These are phyloP conservation scores for Lemur catta DNA, from an alignment of 2,797 vertebrate genomes.

Conservation along the genomic window DNA sequence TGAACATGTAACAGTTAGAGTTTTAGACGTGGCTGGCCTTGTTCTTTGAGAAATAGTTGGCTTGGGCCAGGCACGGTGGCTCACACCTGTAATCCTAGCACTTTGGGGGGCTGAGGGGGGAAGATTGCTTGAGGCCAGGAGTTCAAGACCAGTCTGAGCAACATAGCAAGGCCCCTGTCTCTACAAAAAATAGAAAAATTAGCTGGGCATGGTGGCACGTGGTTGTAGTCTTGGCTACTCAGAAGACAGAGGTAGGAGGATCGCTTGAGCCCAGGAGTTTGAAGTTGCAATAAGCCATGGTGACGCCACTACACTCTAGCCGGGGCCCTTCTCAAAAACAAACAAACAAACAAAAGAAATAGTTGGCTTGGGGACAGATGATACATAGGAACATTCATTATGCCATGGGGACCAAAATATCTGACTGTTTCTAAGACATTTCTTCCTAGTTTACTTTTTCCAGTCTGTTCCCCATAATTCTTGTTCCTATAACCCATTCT, in stretches of 20 bases:
- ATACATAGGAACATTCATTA: not conserved
- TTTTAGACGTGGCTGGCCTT: not conserved
- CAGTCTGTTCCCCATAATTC: not conserved
- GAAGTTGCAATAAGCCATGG: not conserved
- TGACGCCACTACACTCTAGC: not conserved
- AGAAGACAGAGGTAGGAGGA: not conserved
- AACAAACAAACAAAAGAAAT: not conserved
- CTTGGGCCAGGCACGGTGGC: not conserved
- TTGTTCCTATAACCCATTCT: not conserved
- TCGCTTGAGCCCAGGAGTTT: not conserved
- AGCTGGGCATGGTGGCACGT: not conserved
- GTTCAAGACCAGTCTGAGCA: not conserved
- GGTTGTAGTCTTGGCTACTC: not conserved
- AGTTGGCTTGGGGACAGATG: not conserved
- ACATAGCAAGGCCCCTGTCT: not conserved
- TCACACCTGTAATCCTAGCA: not conserved
- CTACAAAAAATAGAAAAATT: not conserved
- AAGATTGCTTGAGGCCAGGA: not conserved
- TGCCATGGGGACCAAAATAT: not conserved
- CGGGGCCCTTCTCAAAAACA: not conserved
- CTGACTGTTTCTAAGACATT: not conserved
- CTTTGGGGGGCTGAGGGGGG: not conserved
- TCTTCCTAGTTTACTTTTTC: not conserved
- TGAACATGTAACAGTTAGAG: not conserved
- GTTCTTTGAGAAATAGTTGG: not conserved